Conservation (phyloP, 2,888 invertebrate species). For the Pocota personata region DNA sequence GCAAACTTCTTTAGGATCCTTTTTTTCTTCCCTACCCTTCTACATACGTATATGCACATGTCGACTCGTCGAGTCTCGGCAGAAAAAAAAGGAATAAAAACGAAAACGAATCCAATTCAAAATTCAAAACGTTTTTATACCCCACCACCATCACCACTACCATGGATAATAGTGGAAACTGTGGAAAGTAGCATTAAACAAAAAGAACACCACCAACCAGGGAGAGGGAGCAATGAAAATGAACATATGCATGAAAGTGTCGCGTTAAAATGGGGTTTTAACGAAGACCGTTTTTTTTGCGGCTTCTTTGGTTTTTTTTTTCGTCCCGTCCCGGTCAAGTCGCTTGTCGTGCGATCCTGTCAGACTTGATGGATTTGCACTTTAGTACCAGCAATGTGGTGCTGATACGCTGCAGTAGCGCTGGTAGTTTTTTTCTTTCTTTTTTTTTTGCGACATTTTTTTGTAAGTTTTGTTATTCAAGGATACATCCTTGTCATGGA, state of each 20-base stretch:
- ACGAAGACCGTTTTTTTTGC: conserved; percentile 62
- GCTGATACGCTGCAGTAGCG: conserved; percentile 37
- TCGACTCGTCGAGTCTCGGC: conserved; percentile 40
- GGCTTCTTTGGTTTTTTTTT: conserved; percentile 34
- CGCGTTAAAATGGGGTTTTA: conserved; percentile 73
- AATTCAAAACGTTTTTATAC: conserved; percentile 74
- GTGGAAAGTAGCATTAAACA: conserved; percentile 43
- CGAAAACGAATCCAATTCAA: conserved; percentile 71
- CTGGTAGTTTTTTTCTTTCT: conserved; percentile 18
- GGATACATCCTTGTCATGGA: conserved; percentile 69
- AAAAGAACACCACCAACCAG: conserved; percentile 5
- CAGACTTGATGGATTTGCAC: conserved; percentile 72
- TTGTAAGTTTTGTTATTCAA: conserved; percentile 63
- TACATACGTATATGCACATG: conserved; percentile 27
- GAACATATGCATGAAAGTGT: conserved; percentile 74
- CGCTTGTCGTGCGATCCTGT: conserved; percentile 69
- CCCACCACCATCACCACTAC: conserved; percentile 23
- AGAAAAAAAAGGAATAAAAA: conserved; percentile 19
- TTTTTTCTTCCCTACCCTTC: conserved; percentile 18
- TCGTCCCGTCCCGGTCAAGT: conserved; percentile 60
- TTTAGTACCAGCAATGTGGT: conserved; percentile 57
- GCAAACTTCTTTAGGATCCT: conserved; percentile 55
- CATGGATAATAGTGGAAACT: conserved; percentile 59
- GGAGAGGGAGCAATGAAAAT: conserved; percentile 64
- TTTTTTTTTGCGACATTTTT: conserved; percentile 29